Conservation (phyloP, 1,140 invertebrate genomes). For the Thrips palmi region DNA sequence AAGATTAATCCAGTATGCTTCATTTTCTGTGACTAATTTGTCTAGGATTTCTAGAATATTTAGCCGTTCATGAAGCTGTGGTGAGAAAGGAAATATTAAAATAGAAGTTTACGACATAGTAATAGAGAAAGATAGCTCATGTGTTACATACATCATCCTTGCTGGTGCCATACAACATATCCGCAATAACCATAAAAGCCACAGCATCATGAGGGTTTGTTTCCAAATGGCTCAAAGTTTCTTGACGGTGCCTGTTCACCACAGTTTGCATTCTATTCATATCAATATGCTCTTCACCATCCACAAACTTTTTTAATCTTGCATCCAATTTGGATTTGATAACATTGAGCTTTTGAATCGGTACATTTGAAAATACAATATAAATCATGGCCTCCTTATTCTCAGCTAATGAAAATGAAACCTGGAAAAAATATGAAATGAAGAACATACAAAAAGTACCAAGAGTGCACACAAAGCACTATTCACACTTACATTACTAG, state of each 20-base stretch:
- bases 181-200: constrained; percentile 56
- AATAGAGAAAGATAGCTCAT: constrained; percentile 4
- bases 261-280: constrained; percentile 54
- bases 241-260: constrained; percentile 49
- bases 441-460: constrained; percentile 7
- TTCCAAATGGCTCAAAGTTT: constrained; percentile 52
- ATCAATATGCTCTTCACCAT: constrained; percentile 39
- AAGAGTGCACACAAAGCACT: background rate
- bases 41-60: constrained; percentile 47
- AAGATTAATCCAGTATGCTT: constrained; percentile 51
- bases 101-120: constrained; percentile 1
- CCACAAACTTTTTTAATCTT: constrained; percentile 30
- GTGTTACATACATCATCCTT: constrained; percentile 47
- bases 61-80: constrained; percentile 48
- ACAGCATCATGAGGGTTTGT: constrained; percentile 54
- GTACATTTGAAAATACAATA: constrained; percentile 60
- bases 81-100: constrained; percentile 15
- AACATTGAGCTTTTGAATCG: constrained; percentile 38
- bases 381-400: constrained; percentile 50
- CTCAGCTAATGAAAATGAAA: constrained; percentile 45
- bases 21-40: constrained; percentile 38
- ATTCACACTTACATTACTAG: constrained; percentile 41
- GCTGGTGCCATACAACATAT: constrained; percentile 60
- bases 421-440: constrained; percentile 26
- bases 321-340: constrained; percentile 39